These are phyloP conservation scores for Amphimallon solstitiale DNA, from an alignment of 2,888 invertebrate genomes.

Conservation along the genomic window DNA sequence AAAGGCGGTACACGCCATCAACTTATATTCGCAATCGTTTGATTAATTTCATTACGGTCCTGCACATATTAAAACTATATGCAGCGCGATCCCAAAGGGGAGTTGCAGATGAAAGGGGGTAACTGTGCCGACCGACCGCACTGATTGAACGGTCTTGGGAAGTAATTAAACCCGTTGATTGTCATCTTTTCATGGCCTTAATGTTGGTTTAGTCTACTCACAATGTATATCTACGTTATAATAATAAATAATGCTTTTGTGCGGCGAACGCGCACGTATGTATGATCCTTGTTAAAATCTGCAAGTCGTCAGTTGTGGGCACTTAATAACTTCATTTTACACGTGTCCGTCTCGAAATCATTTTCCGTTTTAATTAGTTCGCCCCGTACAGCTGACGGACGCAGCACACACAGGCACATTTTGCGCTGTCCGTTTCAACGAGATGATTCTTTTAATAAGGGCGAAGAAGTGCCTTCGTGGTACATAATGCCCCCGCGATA, in stretches of 20 bases:
- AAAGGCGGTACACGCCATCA: too few relatives aligned
- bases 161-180: constrained; percentile 54
- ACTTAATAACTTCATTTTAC: constrained; percentile 49
- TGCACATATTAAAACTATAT: too few relatives aligned
- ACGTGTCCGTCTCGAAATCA: constrained; percentile 39
- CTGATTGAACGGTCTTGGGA: constrained; percentile 43
- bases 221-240: constrained; percentile 49
- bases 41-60: too few relatives aligned
- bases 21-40: too few relatives aligned
- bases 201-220: constrained; percentile 51
- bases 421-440: not conserved
- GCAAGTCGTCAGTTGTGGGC: constrained; percentile 43
- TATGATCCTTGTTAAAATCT: constrained; percentile 46
- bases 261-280: constrained; percentile 37
- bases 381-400: constrained; percentile 25
- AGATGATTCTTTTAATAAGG: not conserved
- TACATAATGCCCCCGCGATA: not conserved
- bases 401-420: not conserved
- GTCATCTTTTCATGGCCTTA: constrained; percentile 52
- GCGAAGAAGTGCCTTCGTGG: not conserved
- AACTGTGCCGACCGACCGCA: not conserved
- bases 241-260: constrained; percentile 49
- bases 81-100: too few relatives aligned
- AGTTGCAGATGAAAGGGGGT: too few relatives aligned
- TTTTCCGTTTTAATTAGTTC: constrained; percentile 41